Evolutionary conservation across 1,140 invertebrate species (phyloP).

Genomic region (Elymnias hypermnestra): DNA sequence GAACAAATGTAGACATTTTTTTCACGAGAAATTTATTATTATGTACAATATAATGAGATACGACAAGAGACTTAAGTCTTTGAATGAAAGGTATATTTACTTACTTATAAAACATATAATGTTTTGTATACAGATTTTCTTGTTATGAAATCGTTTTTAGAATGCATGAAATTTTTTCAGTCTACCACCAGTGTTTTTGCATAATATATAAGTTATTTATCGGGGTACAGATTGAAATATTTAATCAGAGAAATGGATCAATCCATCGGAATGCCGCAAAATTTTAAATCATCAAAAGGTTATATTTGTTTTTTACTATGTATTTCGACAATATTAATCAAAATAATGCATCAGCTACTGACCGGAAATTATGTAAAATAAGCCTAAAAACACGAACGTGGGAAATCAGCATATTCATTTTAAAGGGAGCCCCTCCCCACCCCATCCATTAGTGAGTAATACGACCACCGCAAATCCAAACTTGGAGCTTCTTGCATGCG

Average conservation of each 20-base stretch:
- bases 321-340: slow-evolving; percentile 34
- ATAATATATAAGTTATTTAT: no score
- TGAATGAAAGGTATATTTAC: no score
- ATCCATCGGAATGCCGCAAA: neutral
- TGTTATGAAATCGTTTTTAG: no score
- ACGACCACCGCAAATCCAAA: slow-evolving; percentile 48
- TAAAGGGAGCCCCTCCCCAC: slow-evolving; percentile 48
- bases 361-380: slow-evolving; percentile 71
- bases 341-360: slow-evolving; percentile 58
- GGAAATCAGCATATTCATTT: slow-evolving; percentile 67
- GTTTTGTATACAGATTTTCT: no score
- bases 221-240: no score
- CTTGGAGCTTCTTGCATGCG: slow-evolving; percentile 50
- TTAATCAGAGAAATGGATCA: slow-evolving; percentile 10
- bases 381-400: slow-evolving; percentile 59
- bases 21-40: no score
- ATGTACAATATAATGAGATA: no score
- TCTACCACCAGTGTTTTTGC: no score
- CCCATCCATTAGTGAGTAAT: slow-evolving; percentile 64
- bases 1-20: no score
- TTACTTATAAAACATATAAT: no score
- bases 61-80: no score
- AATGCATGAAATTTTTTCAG: no score
- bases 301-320: slow-evolving; percentile 10
- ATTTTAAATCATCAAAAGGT: slow-evolving; percentile 12